Conservation (phyloP, 1,140 invertebrate species). For the Rhynchophorus ferrugineus region DNA sequence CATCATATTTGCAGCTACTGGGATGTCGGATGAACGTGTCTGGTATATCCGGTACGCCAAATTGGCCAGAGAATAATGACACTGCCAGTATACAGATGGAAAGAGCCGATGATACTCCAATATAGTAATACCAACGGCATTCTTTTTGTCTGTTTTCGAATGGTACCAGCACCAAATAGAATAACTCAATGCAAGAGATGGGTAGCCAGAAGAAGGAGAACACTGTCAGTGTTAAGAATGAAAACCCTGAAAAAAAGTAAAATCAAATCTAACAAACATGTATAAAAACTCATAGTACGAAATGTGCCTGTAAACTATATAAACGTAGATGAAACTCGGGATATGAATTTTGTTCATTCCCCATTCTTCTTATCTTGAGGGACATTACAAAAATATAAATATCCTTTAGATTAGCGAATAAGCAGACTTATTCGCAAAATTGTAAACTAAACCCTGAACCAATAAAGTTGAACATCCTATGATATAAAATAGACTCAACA, state of each 20-base stretch:
- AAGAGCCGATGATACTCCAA: slow-evolving; percentile 11
- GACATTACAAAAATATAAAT: too few species aligned
- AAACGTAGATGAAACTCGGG: too few species aligned
- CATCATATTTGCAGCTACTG: slow-evolving; percentile 5
- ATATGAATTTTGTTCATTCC: too few species aligned
- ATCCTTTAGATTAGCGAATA: too few species aligned
- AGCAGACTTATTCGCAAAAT: too few species aligned
- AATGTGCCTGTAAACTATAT: too few species aligned
- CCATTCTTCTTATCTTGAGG: too few species aligned
- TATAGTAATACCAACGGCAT: not conserved
- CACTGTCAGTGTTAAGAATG: slow-evolving; percentile 19
- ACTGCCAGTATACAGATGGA: not conserved
- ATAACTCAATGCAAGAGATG: slow-evolving; percentile 21
- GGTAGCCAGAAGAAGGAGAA: slow-evolving; percentile 20
- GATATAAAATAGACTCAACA: too few species aligned
- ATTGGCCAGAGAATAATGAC: not conserved
- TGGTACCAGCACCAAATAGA: slow-evolving; percentile 12
- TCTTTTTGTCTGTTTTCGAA: not conserved
- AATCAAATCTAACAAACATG: too few species aligned
- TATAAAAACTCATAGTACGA: too few species aligned
- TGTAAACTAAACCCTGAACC: too few species aligned
- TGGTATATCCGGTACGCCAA: slow-evolving; percentile 9
- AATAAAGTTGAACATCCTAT: too few species aligned
- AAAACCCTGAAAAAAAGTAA: slow-evolving; percentile 24
- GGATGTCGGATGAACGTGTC: slow-evolving; percentile 3